phyloP scores from a whole-genome alignment of 1,140 invertebrate genomes.

The Calliphora vicina region DNA sequence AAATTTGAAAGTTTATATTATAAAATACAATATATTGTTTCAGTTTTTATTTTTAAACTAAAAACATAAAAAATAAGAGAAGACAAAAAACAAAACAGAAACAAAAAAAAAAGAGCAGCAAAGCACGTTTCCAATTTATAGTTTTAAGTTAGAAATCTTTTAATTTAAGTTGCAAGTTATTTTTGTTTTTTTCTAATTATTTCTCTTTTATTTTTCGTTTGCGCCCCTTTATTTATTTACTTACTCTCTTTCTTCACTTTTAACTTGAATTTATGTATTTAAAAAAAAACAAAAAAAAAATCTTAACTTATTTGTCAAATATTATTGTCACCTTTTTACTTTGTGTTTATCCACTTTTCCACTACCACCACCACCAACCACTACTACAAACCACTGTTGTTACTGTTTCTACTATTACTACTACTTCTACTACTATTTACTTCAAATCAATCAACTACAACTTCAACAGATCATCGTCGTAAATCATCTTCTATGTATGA shows the following conservation, averaged over 20 bases:
- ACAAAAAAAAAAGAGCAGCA: neutral
- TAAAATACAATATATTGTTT: too few species aligned
- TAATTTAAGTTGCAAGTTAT: neutral
- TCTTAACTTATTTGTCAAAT: too few species aligned
- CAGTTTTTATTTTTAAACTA: neutral
- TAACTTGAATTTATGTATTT: neutral
- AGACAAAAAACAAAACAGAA: neutral
- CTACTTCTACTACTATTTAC: neutral
- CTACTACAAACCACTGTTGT: neutral
- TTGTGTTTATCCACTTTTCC: slow-evolving; percentile 29
- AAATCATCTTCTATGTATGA: slow-evolving; percentile 80
- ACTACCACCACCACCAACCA: slow-evolving; percentile 18
- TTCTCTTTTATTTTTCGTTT: neutral
- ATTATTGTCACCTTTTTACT: slow-evolving; percentile 30
- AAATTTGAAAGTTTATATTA: neutral
- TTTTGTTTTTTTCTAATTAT: neutral
- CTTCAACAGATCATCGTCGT: slow-evolving; percentile 57
- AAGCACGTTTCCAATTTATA: slow-evolving; percentile 8
- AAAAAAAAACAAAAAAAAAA: too few species aligned
- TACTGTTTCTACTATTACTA: neutral
- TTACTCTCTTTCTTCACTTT: neutral
- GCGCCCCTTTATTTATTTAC: neutral
- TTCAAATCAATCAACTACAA: neutral
- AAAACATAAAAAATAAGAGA: neutral
- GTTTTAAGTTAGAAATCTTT: neutral